Evolutionary conservation across 2,797 vertebrate genomes (phyloP).

Genomic region (Ciconia nigra): DNA sequence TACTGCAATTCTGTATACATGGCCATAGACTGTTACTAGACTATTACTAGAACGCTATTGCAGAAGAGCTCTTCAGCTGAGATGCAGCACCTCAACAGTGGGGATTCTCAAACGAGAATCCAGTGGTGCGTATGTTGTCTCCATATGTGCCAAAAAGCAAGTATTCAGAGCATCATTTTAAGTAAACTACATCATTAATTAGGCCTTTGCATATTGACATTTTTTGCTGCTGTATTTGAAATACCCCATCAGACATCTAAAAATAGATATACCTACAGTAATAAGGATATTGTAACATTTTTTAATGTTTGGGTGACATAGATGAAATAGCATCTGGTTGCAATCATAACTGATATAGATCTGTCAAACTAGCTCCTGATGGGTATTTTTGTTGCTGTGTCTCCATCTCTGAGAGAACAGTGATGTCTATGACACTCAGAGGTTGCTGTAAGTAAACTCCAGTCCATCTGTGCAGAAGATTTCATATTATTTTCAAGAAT

Average conservation of each 20-base stretch:
- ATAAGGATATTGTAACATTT: background rate
- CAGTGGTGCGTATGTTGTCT: background rate
- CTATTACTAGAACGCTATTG: background rate
- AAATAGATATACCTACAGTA: background rate
- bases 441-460: slow-evolving; percentile 68
- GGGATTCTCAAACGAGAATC: background rate
- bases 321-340: slow-evolving; percentile 39
- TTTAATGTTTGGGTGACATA: background rate
- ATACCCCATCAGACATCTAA: background rate
- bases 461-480: slow-evolving; percentile 66
- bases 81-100: background rate
- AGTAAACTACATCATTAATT: background rate
- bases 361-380: slow-evolving; percentile 30
- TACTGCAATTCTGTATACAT: background rate
- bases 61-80: background rate
- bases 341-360: slow-evolving; percentile 1
- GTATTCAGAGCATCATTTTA: background rate
- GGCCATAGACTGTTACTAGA: background rate
- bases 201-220: background rate
- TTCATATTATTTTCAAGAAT: slow-evolving; percentile 65
- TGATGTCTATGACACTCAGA: slow-evolving; percentile 26
- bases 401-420: slow-evolving; percentile 44
- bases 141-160: background rate
- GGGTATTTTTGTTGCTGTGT: slow-evolving; percentile 43
- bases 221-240: background rate